Evolutionary conservation across 2,888 invertebrate species (phyloP).

Genomic region (Athalia rosae): DNA sequence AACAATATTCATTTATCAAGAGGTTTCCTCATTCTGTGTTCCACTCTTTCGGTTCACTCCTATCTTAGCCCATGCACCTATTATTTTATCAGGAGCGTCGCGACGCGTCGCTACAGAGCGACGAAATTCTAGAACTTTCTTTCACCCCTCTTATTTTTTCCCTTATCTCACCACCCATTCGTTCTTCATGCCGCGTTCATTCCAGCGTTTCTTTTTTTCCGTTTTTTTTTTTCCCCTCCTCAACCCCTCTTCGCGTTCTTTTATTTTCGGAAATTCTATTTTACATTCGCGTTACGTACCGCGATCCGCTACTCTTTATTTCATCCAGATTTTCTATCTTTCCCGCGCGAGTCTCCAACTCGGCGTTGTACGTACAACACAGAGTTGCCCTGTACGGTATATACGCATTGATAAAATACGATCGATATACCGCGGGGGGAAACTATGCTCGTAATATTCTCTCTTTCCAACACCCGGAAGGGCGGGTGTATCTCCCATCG

Average conservation of each 20-base stretch:
- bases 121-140: background rate
- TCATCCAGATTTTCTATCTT: no score
- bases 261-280: no score
- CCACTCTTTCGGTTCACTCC: background rate
- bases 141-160: background rate
- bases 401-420: conserved; percentile 29
- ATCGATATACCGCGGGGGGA: conserved; percentile 8
- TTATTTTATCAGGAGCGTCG: conserved; percentile 10
- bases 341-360: no score
- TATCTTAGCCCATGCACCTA: conserved; percentile 21
- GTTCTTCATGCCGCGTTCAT: no score
- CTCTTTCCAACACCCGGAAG: background rate
- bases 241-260: no score
- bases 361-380: background rate
- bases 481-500: background rate
- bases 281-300: no score
- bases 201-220: no score
- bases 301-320: no score
- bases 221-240: no score
- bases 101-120: background rate
- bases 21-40: background rate
- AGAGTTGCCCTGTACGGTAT: background rate
- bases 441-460: conserved; percentile 35
- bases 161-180: background rate
- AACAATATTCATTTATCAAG: conserved; percentile 43